Base-by-base conservation (phyloP, 2,888 invertebrate genomes). In the Metalampra italica region DNA sequence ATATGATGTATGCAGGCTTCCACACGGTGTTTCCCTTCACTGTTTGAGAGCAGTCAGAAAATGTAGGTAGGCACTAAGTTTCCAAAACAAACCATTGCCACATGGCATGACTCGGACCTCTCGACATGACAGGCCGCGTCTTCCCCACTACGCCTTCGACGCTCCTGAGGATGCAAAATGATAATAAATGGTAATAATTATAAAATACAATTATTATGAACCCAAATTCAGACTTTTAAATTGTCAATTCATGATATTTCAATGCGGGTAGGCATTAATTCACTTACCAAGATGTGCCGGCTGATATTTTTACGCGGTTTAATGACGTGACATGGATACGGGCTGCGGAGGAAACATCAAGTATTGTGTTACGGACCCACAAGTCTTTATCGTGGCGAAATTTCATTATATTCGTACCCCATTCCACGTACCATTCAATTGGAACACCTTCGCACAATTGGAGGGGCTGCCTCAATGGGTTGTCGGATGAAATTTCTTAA, bases 401-500 rank as follows among this genome's bases (percentile, higher is more conserved):
- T 86, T 88, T 88, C 85, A 88, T 89, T 89, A 88, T 88, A 85
- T 76, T 63, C 83, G 75, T 81, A 78, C 84, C 88, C 79, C 75
- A 76, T 81, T 79, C 80, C 79, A 74, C 78, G 77, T 71, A 81
- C 81, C 73, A 84, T 88, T 88, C 84, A 87, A 86, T 84, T 75
- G 81, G 84, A 86, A 89, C 89, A 89, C 89, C 89, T 89, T 78
- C 79, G 68, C 76, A 89, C 87, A 89, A 88, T 86, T 81, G 82
- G 81, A 75, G 83, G 83, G 88, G 87, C 75, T 76, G 82, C 78
- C 75, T 87, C 80, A 88, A 89, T 88, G 82, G 88, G 83, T 83
- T 84, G 82, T 80, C 81, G 84, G 87, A 88, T 88, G 82, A 88
- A 87, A 88, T 88, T 88, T 88, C 88, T 88, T 84, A 86, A 85